These are phyloP conservation scores for Gymnocephalus cernua DNA, from an alignment of 2,113 vertebrate genomes.

Conservation along the genomic window DNA sequence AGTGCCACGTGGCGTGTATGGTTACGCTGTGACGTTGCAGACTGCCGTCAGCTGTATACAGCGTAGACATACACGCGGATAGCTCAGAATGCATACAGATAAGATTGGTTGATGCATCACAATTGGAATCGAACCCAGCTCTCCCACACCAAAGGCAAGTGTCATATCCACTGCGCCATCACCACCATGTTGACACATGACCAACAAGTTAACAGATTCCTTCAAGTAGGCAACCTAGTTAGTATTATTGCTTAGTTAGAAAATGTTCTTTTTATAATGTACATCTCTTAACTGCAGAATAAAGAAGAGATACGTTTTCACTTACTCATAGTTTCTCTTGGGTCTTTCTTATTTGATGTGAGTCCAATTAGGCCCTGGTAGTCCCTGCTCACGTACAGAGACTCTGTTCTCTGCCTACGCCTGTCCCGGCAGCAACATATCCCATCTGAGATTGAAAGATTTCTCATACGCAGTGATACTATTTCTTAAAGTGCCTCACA, in stretches of 20 bases:
- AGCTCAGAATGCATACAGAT: too few species aligned
- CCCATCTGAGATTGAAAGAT: conserved; percentile 51
- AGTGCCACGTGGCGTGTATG: too few species aligned
- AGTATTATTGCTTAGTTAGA: not conserved
- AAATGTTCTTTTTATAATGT: not conserved
- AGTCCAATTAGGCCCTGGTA: conserved; percentile 54
- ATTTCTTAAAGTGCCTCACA: conserved; percentile 50
- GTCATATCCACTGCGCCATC: too few species aligned
- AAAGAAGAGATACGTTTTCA: conserved; percentile 33
- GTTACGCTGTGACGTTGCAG: too few species aligned
- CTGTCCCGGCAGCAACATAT: conserved; percentile 41
- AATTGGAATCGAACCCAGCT: too few species aligned
- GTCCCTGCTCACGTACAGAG: conserved; percentile 24
- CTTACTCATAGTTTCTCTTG: conserved; percentile 29
- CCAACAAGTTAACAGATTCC: not conserved
- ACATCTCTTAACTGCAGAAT: conserved; percentile 31
- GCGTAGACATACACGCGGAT: too few species aligned
- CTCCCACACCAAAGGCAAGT: too few species aligned
- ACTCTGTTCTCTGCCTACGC: conserved; percentile 30
- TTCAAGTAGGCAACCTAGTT: not conserved
- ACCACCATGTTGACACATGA: not conserved
- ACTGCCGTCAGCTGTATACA: too few species aligned
- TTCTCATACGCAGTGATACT: conserved; percentile 35
- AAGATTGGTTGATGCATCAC: too few species aligned
- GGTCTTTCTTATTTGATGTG: conserved; percentile 46